Evolutionary conservation across 1,140 invertebrate genomes (phyloP).

Genomic region (Belonocnema kinseyi): DNA sequence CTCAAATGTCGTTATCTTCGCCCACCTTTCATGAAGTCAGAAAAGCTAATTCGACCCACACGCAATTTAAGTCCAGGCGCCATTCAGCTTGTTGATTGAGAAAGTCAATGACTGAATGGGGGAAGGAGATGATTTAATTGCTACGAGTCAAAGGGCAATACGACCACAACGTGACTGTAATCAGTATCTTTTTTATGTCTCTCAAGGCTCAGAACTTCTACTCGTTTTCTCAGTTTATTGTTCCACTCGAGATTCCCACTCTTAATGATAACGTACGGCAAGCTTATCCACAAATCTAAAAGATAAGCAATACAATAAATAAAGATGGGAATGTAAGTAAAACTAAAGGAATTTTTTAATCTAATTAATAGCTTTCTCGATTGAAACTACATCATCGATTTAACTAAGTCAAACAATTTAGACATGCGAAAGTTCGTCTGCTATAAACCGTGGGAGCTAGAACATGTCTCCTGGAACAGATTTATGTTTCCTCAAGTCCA

Average conservation of each 20-base stretch:
- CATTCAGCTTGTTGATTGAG: slow-evolving; percentile 42
- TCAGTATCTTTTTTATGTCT: slow-evolving; percentile 19
- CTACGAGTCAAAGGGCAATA: slow-evolving; percentile 56
- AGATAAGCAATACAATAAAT: not conserved
- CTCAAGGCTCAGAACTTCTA: not conserved
- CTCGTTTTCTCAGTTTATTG: not conserved
- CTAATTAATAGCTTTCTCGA: too few relatives aligned
- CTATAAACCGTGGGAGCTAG: not conserved
- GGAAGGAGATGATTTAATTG: slow-evolving; percentile 67
- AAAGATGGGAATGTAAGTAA: too few relatives aligned
- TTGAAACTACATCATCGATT: too few relatives aligned
- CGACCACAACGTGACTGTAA: slow-evolving; percentile 16
- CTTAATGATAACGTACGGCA: not conserved
- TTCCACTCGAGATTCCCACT: not conserved
- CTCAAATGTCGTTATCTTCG: slow-evolving; percentile 41
- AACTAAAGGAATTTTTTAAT: too few relatives aligned
- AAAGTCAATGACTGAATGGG: slow-evolving; percentile 54
- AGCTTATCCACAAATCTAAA: not conserved
- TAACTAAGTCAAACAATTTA: too few relatives aligned
- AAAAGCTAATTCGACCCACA: slow-evolving; percentile 56
- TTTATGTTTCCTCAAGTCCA: slow-evolving; percentile 15
- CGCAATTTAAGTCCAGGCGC: slow-evolving; percentile 59
- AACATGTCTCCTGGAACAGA: not conserved
- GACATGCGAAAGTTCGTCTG: not conserved
- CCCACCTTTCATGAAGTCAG: slow-evolving; percentile 42